Base-by-base conservation (phyloP, 2,888 invertebrate species). In the Callinectes sapidus region DNA sequence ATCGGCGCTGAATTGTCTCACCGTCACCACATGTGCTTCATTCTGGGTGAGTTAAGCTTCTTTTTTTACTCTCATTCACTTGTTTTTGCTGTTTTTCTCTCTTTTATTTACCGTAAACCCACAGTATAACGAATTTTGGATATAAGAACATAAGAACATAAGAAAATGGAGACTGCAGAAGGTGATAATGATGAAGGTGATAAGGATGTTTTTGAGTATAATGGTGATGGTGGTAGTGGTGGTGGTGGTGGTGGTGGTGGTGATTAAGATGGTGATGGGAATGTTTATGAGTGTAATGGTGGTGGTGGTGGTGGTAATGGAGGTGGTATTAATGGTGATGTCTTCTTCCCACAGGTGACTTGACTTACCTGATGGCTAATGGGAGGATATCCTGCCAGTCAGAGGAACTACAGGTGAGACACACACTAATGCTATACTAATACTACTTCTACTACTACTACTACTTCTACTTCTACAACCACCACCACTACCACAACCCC, bases 361-460 rank as follows among this genome's bases (percentile, higher is more conserved):
- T 94, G 32, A 94, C 92, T 1, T 94, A 94, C 71, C 88, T 94
- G 42, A 94, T 92, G 94, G 94, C 92, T n/a, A 91, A 92, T 90
- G 94, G 94, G 23, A 92, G 92, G 54, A 92, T 92, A 88, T 94
- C 91, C n/a, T 91, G 92, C 48, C 92, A 94, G 71, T 90, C 94
- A 48, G 94, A 94, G 55, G 92, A 94, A 86, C 85, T 94, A n/a
- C 92, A 94, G 94, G 94, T 94, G 54, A 87, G 71, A 14, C 71
- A n/a, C 23, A n/a, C 6, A 71, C 5, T 71, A 71, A 1, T 28
- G 10, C 2, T 28, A 28, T 71, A 71, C n/a, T 71, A 5, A 5
- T 71, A 71, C 23, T 71, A 28, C n/a, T 71, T 8, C n/a, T 71
- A 28, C 28, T 28, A 5, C 28, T 28, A 28, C 28, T 71, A 1